Conservation (phyloP, 2,113 vertebrate species). For the Elgaria multicarinata region DNA sequence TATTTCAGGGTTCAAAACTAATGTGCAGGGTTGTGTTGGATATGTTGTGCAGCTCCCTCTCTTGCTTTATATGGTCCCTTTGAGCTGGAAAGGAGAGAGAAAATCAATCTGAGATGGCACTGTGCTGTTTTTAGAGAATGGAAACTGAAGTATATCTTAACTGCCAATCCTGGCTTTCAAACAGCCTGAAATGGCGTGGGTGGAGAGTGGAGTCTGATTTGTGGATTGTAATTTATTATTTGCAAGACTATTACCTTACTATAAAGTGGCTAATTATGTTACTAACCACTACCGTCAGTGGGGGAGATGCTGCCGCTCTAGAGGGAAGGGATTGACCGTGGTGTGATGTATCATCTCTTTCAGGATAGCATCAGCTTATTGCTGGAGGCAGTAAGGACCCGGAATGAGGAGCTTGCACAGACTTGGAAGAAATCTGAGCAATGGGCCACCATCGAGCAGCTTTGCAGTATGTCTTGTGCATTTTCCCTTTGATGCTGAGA, state of each 20-base stretch:
- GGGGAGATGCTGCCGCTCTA: not conserved
- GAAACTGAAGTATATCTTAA: not conserved
- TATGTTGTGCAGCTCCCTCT: not conserved
- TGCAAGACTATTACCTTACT: not conserved
- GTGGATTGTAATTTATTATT: not conserved
- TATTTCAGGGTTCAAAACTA: not conserved
- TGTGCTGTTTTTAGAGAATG: not conserved
- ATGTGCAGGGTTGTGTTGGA: too few species aligned
- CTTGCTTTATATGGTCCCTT: not conserved
- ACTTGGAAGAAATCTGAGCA: conserved; percentile 98
- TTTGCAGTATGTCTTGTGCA: conserved; percentile 88
- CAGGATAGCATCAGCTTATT: conserved; percentile 97
- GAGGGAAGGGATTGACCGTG: not conserved
- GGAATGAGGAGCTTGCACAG: conserved; percentile 93
- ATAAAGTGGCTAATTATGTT: not conserved
- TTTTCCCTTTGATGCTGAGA: not conserved
- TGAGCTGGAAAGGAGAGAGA: not conserved
- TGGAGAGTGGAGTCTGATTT: not conserved
- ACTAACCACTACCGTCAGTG: not conserved
- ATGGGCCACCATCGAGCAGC: conserved; percentile 98
- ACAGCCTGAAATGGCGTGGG: too few species aligned
- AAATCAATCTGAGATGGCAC: not conserved
- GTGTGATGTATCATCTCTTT: not conserved
- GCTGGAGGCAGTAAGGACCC: conserved; percentile 93
- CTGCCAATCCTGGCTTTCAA: not conserved